Base-by-base conservation (phyloP, 92 coral and sea anemone genomes). In the Paragorgia papillata region DNA sequence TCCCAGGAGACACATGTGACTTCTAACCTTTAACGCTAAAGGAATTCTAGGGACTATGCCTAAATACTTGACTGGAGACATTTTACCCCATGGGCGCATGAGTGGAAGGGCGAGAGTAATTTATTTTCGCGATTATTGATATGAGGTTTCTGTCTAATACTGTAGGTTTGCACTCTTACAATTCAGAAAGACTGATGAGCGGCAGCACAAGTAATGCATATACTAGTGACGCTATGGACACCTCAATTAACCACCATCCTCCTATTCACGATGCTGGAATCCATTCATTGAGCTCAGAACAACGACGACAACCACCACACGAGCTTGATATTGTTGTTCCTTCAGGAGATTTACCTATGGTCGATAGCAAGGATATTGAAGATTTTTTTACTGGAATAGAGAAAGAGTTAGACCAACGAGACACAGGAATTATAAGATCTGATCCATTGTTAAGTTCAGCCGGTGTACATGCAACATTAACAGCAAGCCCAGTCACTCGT, bases 311-410 rank as follows among this genome's bases (percentile, higher is more conserved):
- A 25, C 26, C 80, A 37, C 81, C 86, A 55, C 89, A 86, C 34
- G 97, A 88, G 21, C 85, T 92, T 12, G 98, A 95, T 28, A 79
- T 95, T 37, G 84, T 91, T 1, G 83, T 88, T 49, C 85, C 83
- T 57, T 59, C 90, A n/a, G 99, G 88, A 33, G 84, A 85, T 44
- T 51, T 95, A 20, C 99, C 99, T 15, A 96, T 91, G 64, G 99
- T 95, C 8, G 95, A 91, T 70, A 90, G 99, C 76, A 91, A 91
- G 49, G 99, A 95, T 62, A 96, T 95, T 25, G 99, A 95, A 60
- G 97, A 95, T 60, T 89, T 91, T 58, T 95, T 95, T 84, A 86
- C 97, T 33, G 97, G 89, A 30, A 86, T 95, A 8, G 99, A 89
- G 65, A 82, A 86, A 79, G 99, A 91, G 62, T 81, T 91, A 80